These are phyloP conservation scores for Herpetotheres cachinnans DNA, from an alignment of 2,113 vertebrate genomes.

Conservation along the genomic window DNA sequence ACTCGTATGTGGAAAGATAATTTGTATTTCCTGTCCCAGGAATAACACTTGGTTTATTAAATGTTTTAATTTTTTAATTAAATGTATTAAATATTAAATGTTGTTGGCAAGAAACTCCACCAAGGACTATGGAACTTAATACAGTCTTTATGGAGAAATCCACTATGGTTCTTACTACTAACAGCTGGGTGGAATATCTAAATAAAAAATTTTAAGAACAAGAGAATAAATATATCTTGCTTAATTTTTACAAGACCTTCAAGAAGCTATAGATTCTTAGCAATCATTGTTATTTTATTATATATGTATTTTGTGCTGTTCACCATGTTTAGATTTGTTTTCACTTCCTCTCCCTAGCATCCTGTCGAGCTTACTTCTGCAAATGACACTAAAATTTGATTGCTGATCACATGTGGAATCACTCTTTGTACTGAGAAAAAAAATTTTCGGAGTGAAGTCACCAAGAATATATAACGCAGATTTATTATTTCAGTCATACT, in stretches of 20 bases:
- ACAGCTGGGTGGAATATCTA: not conserved
- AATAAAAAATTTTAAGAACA: not conserved
- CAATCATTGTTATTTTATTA: not conserved
- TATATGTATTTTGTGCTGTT: not conserved
- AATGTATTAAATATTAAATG: too few species aligned
- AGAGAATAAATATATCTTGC: not conserved
- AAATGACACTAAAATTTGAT: not conserved
- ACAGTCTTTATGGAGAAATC: not conserved
- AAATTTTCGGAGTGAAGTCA: not conserved
- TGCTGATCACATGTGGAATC: not conserved
- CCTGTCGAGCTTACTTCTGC: not conserved
- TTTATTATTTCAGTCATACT: not conserved
- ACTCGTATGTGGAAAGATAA: not conserved
- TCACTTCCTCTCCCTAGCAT: not conserved
- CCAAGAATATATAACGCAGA: not conserved
- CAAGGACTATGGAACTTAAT: not conserved
- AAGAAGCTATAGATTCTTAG: not conserved
- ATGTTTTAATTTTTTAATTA: too few species aligned
- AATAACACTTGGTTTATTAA: not conserved
- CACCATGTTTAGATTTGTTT: not conserved
- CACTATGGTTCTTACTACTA: not conserved
- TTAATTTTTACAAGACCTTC: not conserved
- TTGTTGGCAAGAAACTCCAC: not conserved
- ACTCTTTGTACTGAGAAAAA: not conserved
- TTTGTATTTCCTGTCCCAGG: not conserved